These are phyloP conservation scores for Jacana jacana DNA, from an alignment of 2,113 vertebrate species.

Conservation along the genomic window DNA sequence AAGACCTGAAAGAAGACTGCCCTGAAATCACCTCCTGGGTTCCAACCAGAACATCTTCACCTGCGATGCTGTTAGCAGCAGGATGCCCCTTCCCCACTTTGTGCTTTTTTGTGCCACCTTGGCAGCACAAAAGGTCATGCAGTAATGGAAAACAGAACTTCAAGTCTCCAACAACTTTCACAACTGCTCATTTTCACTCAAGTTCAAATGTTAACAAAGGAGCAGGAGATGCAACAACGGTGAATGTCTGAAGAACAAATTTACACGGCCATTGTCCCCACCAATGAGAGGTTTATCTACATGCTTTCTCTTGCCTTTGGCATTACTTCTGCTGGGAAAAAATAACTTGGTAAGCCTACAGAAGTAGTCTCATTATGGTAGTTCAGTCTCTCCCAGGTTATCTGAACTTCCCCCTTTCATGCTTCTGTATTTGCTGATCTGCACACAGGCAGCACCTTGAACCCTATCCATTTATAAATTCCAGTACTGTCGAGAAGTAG, in stretches of 20 bases:
- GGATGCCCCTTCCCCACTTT: not conserved
- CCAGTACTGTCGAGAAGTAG: not conserved
- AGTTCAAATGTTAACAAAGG: not conserved
- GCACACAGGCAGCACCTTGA: not conserved
- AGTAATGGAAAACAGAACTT: not conserved
- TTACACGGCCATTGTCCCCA: not conserved
- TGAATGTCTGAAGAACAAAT: not conserved
- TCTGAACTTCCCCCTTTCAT: not conserved
- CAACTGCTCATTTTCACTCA: not conserved
- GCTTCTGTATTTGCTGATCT: not conserved
- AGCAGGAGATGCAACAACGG: not conserved
- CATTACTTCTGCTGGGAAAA: not conserved
- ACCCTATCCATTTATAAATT: not conserved
- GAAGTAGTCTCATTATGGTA: not conserved
- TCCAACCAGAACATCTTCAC: not conserved
- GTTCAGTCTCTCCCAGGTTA: not conserved
- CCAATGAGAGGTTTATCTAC: not conserved
- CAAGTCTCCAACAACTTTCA: not conserved
- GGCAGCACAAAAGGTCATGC: not conserved
- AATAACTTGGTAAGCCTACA: not conserved
- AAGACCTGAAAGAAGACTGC: not conserved
- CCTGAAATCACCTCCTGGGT: not conserved
- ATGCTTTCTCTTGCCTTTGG: not conserved
- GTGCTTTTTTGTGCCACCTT: not conserved
- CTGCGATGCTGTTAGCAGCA: not conserved